These are phyloP conservation scores for Megalops atlanticus DNA, from an alignment of 2,113 vertebrate genomes.

Conservation along the genomic window DNA sequence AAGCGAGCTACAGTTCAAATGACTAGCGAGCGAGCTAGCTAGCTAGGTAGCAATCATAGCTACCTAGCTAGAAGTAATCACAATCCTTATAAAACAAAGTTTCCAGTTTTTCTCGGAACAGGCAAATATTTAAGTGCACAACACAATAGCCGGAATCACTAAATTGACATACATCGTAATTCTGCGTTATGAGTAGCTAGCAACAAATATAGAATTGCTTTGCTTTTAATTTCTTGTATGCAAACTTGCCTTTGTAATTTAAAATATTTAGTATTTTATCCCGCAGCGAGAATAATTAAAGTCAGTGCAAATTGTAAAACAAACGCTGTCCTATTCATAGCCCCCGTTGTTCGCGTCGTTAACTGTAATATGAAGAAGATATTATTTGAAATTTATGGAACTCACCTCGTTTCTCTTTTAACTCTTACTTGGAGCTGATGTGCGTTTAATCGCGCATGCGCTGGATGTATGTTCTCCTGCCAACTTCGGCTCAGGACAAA, in stretches of 20 bases:
- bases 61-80: constrained; percentile 67
- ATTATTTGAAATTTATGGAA: constrained; percentile 71
- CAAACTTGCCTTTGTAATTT: constrained; percentile 76
- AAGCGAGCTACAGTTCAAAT: constrained; percentile 19
- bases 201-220: constrained; percentile 59
- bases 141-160: constrained; percentile 31
- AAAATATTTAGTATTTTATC: constrained; percentile 62
- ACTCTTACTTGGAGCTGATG: constrained; percentile 81
- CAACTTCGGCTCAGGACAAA: constrained; percentile 76
- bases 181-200: constrained; percentile 37
- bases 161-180: constrained; percentile 32
- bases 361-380: constrained; percentile 37
- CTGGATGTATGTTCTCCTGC: constrained; percentile 66
- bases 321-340: constrained; percentile 34
- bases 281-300: constrained; percentile 54
- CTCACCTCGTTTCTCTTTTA: constrained; percentile 84
- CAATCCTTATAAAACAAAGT: constrained; percentile 76
- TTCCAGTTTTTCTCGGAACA: constrained; percentile 56
- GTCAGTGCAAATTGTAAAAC: constrained; percentile 41
- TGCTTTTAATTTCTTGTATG: constrained; percentile 72
- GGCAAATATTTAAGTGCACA: constrained; percentile 56
- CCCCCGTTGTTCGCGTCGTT: constrained; percentile 40
- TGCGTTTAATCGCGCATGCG: constrained; percentile 71
- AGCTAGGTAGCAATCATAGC: constrained; percentile 47
- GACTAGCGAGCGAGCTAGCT: constrained; percentile 31